Evolutionary conservation across 2,797 vertebrate species (phyloP).

Genomic region (Leuciscus waleckii): DNA sequence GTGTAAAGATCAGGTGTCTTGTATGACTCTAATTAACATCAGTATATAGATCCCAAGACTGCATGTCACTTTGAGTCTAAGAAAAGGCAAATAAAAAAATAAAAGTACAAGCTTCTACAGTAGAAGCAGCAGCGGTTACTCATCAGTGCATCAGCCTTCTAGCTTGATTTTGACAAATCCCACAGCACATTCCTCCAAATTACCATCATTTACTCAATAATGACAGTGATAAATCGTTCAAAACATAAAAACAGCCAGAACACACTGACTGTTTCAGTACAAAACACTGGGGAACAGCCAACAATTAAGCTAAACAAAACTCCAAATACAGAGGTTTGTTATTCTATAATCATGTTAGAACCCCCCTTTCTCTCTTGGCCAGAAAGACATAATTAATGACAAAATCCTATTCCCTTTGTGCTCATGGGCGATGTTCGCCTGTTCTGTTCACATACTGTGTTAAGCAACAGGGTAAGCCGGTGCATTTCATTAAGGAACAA

Average conservation of each 20-base stretch:
- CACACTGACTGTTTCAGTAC: slow-evolving; percentile 28
- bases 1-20: slow-evolving; percentile 65
- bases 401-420: slow-evolving; percentile 53
- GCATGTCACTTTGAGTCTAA: slow-evolving; percentile 22
- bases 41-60: slow-evolving; percentile 37
- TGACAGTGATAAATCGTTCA: slow-evolving; percentile 43
- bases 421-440: slow-evolving; percentile 27
- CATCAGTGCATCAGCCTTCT: slow-evolving; percentile 45
- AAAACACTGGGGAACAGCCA: slow-evolving; percentile 42
- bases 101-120: slow-evolving; percentile 23
- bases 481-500: slow-evolving; percentile 50
- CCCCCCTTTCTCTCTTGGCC: slow-evolving; percentile 48
- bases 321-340: slow-evolving; percentile 38
- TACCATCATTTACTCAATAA: slow-evolving; percentile 48
- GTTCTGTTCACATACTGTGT: slow-evolving; percentile 51
- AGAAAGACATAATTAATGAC: slow-evolving; percentile 55
- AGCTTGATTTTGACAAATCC: slow-evolving; percentile 61
- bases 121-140: slow-evolving; percentile 21
- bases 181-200: slow-evolving; percentile 51
- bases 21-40: slow-evolving; percentile 66
- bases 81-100: slow-evolving; percentile 22
- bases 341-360: slow-evolving; percentile 54
- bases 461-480: slow-evolving; percentile 42
- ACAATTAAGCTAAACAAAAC: slow-evolving; percentile 57
- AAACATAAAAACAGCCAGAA: slow-evolving; percentile 43